Percentiles rank a stretch among this genome's conserved stretches.
These are phyloP conservation scores for Abrostola triplasia DNA, from an alignment of 2,888 invertebrate genomes.

Conservation along the genomic window DNA sequence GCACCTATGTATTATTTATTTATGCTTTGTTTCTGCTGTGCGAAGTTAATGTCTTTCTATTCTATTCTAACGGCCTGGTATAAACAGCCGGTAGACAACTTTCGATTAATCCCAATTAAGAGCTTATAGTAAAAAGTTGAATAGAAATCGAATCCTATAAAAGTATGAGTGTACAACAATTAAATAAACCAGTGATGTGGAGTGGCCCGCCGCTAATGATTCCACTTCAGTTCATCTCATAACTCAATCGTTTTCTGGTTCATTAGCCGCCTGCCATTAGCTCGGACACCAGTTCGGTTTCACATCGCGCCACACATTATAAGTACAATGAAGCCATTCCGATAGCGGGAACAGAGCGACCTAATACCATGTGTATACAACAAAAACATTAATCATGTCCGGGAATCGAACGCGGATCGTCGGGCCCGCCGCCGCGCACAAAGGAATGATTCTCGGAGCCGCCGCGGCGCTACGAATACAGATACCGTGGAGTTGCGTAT, in stretches of 20 bases:
- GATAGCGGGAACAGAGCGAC: constrained; percentile 11
- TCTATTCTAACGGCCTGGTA: too few species aligned
- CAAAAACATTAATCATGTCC: constrained; percentile 49
- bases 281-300: constrained; percentile 5
- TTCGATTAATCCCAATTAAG: too few species aligned
- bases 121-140: too few species aligned
- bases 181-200: neutral
- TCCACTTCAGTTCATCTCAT: constrained; percentile 13
- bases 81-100: too few species aligned
- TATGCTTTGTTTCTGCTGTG: too few species aligned
- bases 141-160: neutral
- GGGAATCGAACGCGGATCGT: constrained; percentile 44
- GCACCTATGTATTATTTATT: too few species aligned
- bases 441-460: constrained; percentile 24
- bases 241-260: constrained; percentile 22
- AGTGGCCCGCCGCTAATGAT: constrained; percentile 7
- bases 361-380: constrained; percentile 24
- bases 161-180: neutral
- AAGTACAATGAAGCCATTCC: constrained; percentile 20
- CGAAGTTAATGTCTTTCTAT: too few species aligned
- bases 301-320: constrained; percentile 4
- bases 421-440: constrained; percentile 11
- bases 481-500: constrained; percentile 1
- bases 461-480: constrained; percentile 13
- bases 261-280: constrained; percentile 17